phyloP scores from a whole-genome alignment of 2,797 vertebrate species.

The Anabas testudineus region DNA sequence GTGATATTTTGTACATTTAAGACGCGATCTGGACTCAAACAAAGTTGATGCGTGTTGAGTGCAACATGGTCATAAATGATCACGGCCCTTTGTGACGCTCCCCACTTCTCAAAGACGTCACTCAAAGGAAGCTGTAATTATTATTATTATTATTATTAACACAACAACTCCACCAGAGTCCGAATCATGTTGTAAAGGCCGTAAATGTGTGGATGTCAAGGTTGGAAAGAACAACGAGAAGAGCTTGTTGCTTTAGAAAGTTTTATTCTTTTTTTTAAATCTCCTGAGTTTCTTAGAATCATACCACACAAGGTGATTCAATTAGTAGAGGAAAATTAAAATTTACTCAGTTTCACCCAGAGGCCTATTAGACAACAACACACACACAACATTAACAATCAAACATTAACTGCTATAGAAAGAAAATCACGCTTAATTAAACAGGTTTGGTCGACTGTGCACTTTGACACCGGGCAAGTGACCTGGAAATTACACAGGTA shows the following conservation, averaged over 20 bases:
- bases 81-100: no score
- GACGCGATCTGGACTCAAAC: no score
- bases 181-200: no score
- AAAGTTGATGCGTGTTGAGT: no score
- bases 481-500: slow-evolving; percentile 31
- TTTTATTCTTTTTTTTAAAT: not conserved
- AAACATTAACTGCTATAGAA: slow-evolving; percentile 50
- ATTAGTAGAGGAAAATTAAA: slow-evolving; percentile 5
- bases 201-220: slow-evolving; percentile 1
- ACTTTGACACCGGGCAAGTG: slow-evolving; percentile 33
- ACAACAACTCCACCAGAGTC: no score
- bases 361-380: not conserved
- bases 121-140: no score
- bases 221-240: not conserved
- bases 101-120: no score
- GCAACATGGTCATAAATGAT: no score
- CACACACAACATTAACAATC: slow-evolving; percentile 1
- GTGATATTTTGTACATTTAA: no score
- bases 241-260: not conserved
- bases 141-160: no score
- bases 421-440: slow-evolving; percentile 24
- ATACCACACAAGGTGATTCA: not conserved
- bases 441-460: not conserved
- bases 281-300: not conserved
- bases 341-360: not conserved